phyloP scores from a whole-genome alignment of 2,113 vertebrate species.

The Python bivittatus region DNA sequence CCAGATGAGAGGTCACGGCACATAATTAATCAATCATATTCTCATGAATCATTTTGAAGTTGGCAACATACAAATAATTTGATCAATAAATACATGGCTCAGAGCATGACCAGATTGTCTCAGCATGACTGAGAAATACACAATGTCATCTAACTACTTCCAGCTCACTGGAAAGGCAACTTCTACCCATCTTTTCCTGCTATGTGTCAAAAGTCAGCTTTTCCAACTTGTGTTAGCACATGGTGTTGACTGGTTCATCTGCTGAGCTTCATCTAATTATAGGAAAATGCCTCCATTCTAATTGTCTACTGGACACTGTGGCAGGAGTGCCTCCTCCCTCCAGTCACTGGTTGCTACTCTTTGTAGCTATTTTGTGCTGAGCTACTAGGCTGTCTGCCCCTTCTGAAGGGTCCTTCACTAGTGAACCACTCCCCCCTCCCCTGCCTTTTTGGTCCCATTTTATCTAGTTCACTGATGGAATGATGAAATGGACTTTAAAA shows the following conservation, averaged over 20 bases:
- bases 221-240: background rate
- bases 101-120: background rate
- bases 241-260: background rate
- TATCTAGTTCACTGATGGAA: background rate
- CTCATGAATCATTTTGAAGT: no score
- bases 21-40: no score
- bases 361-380: background rate
- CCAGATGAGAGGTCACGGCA: no score
- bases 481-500: background rate
- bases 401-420: background rate
- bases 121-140: background rate
- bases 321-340: background rate
- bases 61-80: no score
- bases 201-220: background rate
- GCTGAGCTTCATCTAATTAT: background rate
- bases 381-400: background rate
- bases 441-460: background rate
- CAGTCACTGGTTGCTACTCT: background rate
- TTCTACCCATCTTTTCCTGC: background rate
- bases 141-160: background rate
- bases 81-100: no score
- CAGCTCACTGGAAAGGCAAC: background rate
- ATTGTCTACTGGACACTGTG: no score
- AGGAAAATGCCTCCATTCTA: background rate
- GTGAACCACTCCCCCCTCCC: background rate